A percentile compares a stretch with the other conserved stretches of the same genome.
phyloP scores from a whole-genome alignment of 2,888 invertebrate genomes.

The Agrypnus murinus region DNA sequence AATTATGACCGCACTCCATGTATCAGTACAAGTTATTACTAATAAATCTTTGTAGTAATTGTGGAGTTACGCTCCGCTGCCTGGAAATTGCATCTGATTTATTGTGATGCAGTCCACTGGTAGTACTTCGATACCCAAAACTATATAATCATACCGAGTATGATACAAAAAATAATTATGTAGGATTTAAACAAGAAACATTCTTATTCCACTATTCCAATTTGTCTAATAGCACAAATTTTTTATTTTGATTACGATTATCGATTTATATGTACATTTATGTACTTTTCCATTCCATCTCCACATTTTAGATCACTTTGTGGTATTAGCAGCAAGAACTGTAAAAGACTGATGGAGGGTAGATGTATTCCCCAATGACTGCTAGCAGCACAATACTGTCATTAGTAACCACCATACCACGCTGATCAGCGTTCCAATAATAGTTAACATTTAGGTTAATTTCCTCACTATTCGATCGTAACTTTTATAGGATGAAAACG shows the following conservation, averaged over 20 bases:
- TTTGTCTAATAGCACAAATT: no score
- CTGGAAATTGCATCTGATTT: constrained; percentile 66
- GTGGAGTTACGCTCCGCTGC: constrained; percentile 64
- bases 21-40: constrained; percentile 64
- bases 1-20: constrained; percentile 63
- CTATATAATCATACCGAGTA: no score
- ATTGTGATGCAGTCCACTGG: constrained; percentile 58
- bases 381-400: constrained; percentile 59
- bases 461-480: constrained; percentile 56
- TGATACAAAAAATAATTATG: no score
- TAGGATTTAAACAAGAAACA: no score
- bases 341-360: constrained; percentile 36
- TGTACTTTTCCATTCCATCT: no score
- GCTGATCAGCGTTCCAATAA: constrained; percentile 59
- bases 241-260: no score
- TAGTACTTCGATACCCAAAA: constrained; percentile 31
- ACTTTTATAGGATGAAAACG: constrained; percentile 45
- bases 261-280: no score
- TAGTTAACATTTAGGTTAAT: constrained; percentile 58
- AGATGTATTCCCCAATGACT: constrained; percentile 47
- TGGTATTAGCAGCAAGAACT: not conserved
- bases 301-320: not conserved
- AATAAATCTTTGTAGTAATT: constrained; percentile 66
- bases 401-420: constrained; percentile 60
- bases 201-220: no score